These are phyloP conservation scores for Notolabrus celidotus DNA, from an alignment of 2,797 vertebrate species.

Conservation along the genomic window DNA sequence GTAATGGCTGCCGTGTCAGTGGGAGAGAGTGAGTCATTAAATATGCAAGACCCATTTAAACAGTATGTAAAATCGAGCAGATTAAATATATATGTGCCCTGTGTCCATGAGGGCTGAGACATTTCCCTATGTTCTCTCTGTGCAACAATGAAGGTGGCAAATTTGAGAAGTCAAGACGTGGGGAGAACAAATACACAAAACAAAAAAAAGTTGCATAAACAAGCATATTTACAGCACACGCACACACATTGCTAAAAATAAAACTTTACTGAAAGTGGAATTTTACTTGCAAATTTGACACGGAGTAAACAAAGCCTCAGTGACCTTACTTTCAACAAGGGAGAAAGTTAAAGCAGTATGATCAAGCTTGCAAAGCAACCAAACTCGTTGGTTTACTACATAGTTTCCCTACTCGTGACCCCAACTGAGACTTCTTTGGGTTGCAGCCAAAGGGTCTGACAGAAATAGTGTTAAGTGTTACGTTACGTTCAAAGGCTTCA, in stretches of 20 bases:
- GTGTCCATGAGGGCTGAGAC: constrained; percentile 37
- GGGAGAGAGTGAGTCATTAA: constrained; percentile 72
- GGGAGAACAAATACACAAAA: constrained; percentile 17
- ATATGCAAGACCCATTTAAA: constrained; percentile 79
- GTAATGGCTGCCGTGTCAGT: constrained; percentile 66
- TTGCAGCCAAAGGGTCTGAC: constrained; percentile 24
- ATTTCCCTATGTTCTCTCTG: constrained; percentile 52
- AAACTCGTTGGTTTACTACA: constrained; percentile 7
- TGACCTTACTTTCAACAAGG: not conserved
- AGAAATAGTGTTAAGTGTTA: constrained; percentile 31
- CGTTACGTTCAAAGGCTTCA: constrained; percentile 25
- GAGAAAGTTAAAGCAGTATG: not conserved
- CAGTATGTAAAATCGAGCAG: constrained; percentile 78
- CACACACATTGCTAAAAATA: not conserved
- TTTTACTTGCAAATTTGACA: constrained; percentile 42
- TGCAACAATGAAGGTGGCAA: constrained; percentile 48
- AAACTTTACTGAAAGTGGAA: constrained; percentile 22
- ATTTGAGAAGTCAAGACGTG: constrained; percentile 14
- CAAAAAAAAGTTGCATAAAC: constrained; percentile 1
- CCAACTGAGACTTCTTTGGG: constrained; percentile 39
- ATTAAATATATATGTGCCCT: constrained; percentile 81
- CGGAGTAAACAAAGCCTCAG: constrained; percentile 25
- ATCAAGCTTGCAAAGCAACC: not conserved
- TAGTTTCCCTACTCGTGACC: constrained; percentile 27
- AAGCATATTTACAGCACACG: not conserved